A percentile compares a stretch with the other conserved stretches of the same genome.
phyloP scores from a whole-genome alignment of 2,113 vertebrate species.

The Petroica traversi region DNA sequence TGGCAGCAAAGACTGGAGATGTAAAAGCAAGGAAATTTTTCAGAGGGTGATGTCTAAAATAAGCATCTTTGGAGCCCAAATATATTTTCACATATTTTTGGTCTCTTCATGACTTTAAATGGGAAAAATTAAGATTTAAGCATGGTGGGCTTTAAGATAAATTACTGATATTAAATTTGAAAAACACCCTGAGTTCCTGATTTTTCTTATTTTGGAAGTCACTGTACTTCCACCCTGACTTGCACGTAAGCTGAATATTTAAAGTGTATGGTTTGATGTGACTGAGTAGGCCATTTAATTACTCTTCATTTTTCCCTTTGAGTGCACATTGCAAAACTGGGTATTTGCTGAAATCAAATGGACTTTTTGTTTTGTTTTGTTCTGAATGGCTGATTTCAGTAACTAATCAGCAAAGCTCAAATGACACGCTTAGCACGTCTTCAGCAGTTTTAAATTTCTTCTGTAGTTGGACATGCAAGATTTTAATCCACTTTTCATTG shows the following conservation, averaged over 20 bases:
- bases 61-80: neutral
- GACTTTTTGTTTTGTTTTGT: neutral
- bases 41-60: neutral
- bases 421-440: neutral
- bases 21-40: neutral
- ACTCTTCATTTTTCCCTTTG: neutral
- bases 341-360: neutral
- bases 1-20: accelerated
- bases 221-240: neutral
- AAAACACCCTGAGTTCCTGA: neutral
- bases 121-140: neutral
- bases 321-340: neutral
- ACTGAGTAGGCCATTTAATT: neutral
- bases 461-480: neutral
- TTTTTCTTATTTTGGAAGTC: neutral
- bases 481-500: neutral
- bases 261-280: neutral
- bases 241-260: neutral
- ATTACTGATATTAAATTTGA: neutral
- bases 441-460: neutral
- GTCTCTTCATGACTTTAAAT: neutral
- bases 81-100: neutral
- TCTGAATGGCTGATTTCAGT: neutral
- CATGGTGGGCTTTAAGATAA: neutral
- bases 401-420: neutral